A percentile compares a stretch with the other conserved stretches of the same genome.
phyloP scores from a whole-genome alignment of 2,888 invertebrate genomes.

The Hydrotaea diabolus region DNA sequence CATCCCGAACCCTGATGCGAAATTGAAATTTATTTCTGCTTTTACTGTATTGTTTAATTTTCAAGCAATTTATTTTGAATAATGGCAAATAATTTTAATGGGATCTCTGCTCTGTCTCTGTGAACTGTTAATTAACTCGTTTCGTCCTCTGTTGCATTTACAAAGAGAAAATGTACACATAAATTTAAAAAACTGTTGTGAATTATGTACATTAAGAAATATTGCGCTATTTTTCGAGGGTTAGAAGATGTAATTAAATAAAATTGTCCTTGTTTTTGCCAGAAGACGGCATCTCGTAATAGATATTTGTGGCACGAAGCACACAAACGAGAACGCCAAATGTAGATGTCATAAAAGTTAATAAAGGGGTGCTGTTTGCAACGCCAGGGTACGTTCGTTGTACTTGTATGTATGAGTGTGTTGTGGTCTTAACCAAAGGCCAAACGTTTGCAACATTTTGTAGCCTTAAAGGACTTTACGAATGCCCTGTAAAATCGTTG shows the following conservation, averaged over 20 bases:
- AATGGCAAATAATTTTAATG: conserved; percentile 42
- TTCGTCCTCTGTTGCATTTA: conserved; percentile 19
- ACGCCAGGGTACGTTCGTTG: too few species aligned
- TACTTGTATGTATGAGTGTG: too few species aligned
- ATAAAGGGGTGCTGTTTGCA: not conserved
- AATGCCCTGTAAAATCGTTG: not conserved
- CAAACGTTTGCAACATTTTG: not conserved
- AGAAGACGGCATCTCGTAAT: not conserved
- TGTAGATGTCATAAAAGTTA: not conserved
- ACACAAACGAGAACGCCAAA: not conserved
- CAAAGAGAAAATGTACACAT: not conserved
- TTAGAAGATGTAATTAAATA: conserved; percentile 17
- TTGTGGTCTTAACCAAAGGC: not conserved
- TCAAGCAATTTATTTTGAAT: conserved; percentile 60
- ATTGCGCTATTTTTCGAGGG: not conserved
- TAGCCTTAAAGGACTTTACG: too few species aligned
- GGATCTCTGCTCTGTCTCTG: not conserved
- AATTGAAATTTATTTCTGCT: conserved; percentile 28
- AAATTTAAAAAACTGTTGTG: conserved; percentile 9
- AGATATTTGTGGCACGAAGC: not conserved
- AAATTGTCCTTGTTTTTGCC: not conserved
- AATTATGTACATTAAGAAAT: conserved; percentile 19
- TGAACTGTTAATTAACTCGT: conserved; percentile 34
- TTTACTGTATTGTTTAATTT: conserved; percentile 58
- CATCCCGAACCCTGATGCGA: not conserved